Percentiles rank a stretch among this genome's conserved stretches.
These are phyloP conservation scores for Podargus strigoides DNA, from an alignment of 2,797 vertebrate species.

Conservation along the genomic window DNA sequence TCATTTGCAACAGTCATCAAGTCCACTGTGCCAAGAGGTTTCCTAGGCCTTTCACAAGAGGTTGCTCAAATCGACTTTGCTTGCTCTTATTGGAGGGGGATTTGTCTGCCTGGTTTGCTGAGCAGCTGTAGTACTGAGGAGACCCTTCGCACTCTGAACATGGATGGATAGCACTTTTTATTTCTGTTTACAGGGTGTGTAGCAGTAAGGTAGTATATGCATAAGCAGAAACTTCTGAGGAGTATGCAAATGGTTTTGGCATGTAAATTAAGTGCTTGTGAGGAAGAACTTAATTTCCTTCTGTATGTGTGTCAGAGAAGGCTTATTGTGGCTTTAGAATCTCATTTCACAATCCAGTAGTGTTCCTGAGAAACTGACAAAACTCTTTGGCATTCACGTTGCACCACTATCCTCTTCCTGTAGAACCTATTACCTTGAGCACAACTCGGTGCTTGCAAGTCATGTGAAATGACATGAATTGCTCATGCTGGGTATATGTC, in stretches of 20 bases:
- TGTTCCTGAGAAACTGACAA: not conserved
- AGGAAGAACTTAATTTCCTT: not conserved
- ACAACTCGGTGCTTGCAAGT: not conserved
- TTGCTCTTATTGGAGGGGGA: not conserved
- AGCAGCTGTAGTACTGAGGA: not conserved
- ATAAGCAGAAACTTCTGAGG: not conserved
- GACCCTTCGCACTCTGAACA: not conserved
- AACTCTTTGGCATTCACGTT: not conserved
- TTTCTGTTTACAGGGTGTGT: not conserved
- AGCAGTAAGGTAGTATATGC: not conserved
- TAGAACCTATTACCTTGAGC: not conserved
- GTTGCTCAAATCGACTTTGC: not conserved
- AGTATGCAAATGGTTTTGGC: not conserved
- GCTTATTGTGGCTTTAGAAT: not conserved
- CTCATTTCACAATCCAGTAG: not conserved
- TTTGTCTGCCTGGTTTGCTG: not conserved
- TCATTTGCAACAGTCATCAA: no score
- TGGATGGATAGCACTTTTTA: fast-evolving
- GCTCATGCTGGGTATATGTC: not conserved
- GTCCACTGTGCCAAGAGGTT: not conserved
- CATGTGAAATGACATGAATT: not conserved
- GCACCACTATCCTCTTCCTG: not conserved
- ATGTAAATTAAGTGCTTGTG: not conserved
- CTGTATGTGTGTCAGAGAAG: not conserved
- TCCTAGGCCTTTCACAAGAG: not conserved